phyloP scores from a whole-genome alignment of 2,113 vertebrate species.

The Myxocyprinus asiaticus region DNA sequence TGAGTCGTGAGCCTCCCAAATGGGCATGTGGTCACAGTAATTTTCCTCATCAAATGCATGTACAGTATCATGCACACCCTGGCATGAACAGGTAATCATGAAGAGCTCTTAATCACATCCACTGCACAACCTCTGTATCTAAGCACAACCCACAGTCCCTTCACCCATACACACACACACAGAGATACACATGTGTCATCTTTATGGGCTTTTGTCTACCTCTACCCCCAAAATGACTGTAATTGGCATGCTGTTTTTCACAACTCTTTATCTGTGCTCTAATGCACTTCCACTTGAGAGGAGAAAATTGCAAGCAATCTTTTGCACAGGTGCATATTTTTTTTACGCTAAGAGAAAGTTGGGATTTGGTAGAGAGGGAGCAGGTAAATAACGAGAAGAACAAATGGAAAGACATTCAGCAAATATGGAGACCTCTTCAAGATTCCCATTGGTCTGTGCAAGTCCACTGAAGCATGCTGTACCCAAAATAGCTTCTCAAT shows the following conservation, averaged over 20 bases:
- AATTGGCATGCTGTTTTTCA: conserved; percentile 44
- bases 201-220: conserved; percentile 32
- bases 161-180: conserved; percentile 32
- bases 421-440: background rate
- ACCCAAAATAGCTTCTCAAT: too few species aligned
- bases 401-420: background rate
- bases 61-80: conserved; percentile 24
- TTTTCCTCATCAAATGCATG: conserved; percentile 62
- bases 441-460: background rate
- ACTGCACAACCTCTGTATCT: conserved; percentile 51
- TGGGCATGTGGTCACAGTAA: conserved; percentile 56
- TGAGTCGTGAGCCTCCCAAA: conserved; percentile 52
- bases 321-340: conserved; percentile 14
- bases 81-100: conserved; percentile 62
- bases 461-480: too few species aligned
- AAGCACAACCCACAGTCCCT: conserved; percentile 19
- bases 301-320: conserved; percentile 34
- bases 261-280: conserved; percentile 30
- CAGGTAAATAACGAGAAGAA: background rate
- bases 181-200: conserved; percentile 12
- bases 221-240: conserved; percentile 51
- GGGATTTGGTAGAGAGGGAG: conserved; percentile 12
- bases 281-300: conserved; percentile 38
- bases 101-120: conserved; percentile 63
- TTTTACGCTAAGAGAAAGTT: background rate